Percentiles rank a stretch among this genome's conserved stretches.
These are phyloP conservation scores for Malurus alboscapulatus DNA, from an alignment of 2,113 vertebrate species.

Conservation along the genomic window DNA sequence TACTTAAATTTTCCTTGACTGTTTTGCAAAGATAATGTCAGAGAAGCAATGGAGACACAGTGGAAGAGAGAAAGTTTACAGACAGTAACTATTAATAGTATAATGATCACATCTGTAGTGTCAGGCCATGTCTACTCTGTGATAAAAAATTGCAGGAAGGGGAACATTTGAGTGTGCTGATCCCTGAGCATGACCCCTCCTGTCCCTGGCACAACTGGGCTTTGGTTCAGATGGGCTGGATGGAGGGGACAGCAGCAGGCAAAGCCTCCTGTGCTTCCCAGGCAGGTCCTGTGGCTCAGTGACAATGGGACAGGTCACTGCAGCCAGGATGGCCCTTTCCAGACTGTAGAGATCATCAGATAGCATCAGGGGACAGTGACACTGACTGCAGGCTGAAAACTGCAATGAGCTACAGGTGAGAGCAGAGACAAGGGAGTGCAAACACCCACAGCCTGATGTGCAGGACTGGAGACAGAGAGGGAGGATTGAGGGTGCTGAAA, in stretches of 20 bases:
- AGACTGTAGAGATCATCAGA: background rate
- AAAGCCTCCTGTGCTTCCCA: background rate
- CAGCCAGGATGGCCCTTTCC: background rate
- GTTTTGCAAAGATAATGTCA: background rate
- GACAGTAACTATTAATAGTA: background rate
- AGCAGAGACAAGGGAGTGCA: background rate
- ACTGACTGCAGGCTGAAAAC: background rate
- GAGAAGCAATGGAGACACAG: background rate
- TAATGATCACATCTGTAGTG: background rate
- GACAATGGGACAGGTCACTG: background rate
- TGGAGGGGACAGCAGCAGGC: background rate
- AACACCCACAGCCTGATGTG: background rate
- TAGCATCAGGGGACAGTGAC: background rate
- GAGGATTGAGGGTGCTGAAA: background rate
- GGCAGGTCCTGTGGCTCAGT: background rate
- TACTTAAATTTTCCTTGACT: background rate
- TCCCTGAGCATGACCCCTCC: fast-evolving
- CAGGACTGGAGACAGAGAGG: background rate
- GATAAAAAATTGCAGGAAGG: background rate
- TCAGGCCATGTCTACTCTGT: background rate
- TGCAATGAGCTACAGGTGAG: background rate
- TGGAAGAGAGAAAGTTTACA: background rate
- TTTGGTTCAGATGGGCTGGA: background rate
- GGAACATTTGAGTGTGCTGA: background rate
- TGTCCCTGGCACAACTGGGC: background rate